Base-by-base conservation (phyloP, 2,888 invertebrate genomes). In the Drosophila infuscata region DNA sequence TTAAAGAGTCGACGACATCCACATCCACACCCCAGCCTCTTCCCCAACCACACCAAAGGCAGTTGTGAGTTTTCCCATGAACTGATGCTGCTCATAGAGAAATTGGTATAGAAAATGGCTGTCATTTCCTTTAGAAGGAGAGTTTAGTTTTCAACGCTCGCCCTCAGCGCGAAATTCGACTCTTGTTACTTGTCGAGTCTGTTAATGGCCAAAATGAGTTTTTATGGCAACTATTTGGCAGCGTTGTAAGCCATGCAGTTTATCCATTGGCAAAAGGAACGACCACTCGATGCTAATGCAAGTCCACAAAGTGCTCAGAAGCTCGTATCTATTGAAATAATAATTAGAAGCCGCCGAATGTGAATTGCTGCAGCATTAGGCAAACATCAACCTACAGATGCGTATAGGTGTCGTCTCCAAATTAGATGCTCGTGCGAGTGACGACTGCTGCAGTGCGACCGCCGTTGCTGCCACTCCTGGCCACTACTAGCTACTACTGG, bases 11-110 rank as follows among this genome's bases (percentile, higher is more conserved):
- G 64, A 64, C 67, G 63, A 69, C 66, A 66, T 67, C 30, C 53
- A 20, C 35, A 20, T 20, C 30, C 35, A 46, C 46, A 46, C 30
- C 35, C 59, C 46, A 46, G 15, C n/a, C 32, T 11, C 38, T 15
- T n/a, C 32, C 46, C n/a, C 65, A n/a, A 15, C n/a, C 57, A 43
- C 12, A 35, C 12, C 36, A 33, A n/a, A 12, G 72, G 61, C 86
- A 87, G 87, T 81, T 88, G 87, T 65, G 77, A 60, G 79, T 72
- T 79, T 87, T 87, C 87, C 86, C 90, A 87, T 68, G 70, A 68
- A 58, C 46, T 66, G 59, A 38, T 46, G 49, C 35, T 54, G 60
- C 54, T 43, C 69, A 46, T 29, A 11, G 41, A 54, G 49, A 43
- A 78, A 70, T 86, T 70, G 62, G 51, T 64, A 70, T 58, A 46